Percentiles rank a stretch among this genome's conserved stretches.
phyloP scores from a whole-genome alignment of 1,140 invertebrate genomes.

The Brachionus plicatilis region DNA sequence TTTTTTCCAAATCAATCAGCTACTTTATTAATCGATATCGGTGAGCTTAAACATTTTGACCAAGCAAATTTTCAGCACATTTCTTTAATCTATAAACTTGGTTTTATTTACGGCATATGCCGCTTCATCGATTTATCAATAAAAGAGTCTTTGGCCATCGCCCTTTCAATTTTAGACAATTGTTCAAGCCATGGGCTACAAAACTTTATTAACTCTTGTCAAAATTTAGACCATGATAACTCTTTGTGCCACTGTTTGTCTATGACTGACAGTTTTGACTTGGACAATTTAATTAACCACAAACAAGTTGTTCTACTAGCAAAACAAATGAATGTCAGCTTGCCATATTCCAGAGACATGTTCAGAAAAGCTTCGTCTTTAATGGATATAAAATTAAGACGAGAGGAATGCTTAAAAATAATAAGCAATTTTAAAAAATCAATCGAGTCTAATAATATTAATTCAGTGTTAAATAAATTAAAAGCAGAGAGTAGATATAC shows the following conservation, averaged over 20 bases:
- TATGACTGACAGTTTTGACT: neutral
- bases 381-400: neutral
- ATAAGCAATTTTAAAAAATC: neutral
- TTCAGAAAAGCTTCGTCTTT: neutral
- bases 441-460: neutral
- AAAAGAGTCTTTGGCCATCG: neutral
- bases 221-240: neutral
- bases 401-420: neutral
- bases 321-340: neutral
- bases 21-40: neutral
- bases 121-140: neutral
- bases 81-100: neutral
- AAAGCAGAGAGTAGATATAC: neutral
- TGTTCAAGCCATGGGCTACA: neutral
- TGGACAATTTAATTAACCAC: neutral
- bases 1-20: neutral
- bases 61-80: neutral
- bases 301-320: neutral
- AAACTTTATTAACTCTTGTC: neutral
- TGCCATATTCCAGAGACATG: neutral
- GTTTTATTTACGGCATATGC: neutral
- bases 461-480: neutral
- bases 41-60: neutral
- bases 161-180: neutral
- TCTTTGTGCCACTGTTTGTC: neutral